phyloP scores from a whole-genome alignment of 2,888 invertebrate species.

The Amphipoea oculea region DNA sequence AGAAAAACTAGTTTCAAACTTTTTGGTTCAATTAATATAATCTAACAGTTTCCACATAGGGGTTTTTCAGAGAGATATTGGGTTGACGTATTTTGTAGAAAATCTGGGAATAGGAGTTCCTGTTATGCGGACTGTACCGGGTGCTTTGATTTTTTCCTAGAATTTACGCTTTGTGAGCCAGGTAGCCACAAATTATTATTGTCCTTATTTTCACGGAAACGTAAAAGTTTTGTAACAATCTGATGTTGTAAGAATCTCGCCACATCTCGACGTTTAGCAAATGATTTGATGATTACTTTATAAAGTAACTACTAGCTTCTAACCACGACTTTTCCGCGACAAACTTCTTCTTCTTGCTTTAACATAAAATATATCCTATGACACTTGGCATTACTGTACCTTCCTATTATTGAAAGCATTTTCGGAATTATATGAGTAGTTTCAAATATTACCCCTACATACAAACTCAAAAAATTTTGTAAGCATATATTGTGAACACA shows the following conservation, averaged over 20 bases:
- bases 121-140: background rate
- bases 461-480: background rate
- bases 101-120: background rate
- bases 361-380: background rate
- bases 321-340: background rate
- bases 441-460: background rate
- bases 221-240: no score
- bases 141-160: background rate
- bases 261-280: background rate
- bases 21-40: background rate
- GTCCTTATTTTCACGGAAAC: background rate
- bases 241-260: background rate
- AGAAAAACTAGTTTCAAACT: background rate
- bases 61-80: background rate
- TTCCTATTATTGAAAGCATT: background rate
- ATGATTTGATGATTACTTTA: background rate
- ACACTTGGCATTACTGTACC: background rate
- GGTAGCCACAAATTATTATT: background rate
- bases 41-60: background rate
- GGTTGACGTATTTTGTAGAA: slow-evolving; percentile 17
- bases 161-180: background rate
- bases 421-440: background rate
- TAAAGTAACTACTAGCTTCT: background rate
- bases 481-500: background rate
- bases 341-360: background rate